Conservation (phyloP, 2,888 invertebrate genomes). For the Lydus trimaculatus region DNA sequence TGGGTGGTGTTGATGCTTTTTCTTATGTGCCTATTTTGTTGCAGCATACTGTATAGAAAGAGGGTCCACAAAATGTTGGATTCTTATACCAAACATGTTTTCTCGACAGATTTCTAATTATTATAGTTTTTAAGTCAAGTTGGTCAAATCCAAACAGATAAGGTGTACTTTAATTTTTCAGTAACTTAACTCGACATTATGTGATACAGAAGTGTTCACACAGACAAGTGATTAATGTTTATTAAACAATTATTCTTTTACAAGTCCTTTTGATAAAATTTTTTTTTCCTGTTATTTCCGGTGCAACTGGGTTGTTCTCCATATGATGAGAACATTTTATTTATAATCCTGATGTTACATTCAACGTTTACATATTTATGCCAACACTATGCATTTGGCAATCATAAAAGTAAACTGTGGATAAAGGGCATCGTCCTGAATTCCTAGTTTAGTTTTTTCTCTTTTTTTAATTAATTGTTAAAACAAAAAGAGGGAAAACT, state of each 20-base stretch:
- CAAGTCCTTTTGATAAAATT: not conserved
- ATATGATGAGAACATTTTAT: slow-evolving; percentile 23
- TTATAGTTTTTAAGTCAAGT: too few relatives aligned
- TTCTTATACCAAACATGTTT: too few relatives aligned
- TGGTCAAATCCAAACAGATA: too few relatives aligned
- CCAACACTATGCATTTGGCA: slow-evolving; percentile 13
- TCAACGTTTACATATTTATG: slow-evolving; percentile 26
- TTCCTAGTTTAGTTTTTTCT: slow-evolving; percentile 8
- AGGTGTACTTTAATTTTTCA: too few relatives aligned
- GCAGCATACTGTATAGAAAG: too few relatives aligned
- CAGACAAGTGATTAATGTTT: too few relatives aligned
- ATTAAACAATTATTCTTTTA: not conserved
- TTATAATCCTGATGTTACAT: slow-evolving; percentile 27
- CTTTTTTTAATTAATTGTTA: not conserved
- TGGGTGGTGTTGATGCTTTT: too few relatives aligned
- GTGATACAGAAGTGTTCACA: too few relatives aligned
- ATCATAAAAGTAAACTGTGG: slow-evolving; percentile 18
- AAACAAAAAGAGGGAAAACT: not conserved
- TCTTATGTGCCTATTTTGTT: too few relatives aligned
- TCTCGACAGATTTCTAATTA: too few relatives aligned
- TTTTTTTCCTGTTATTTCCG: slow-evolving; percentile 27
- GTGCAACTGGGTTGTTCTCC: slow-evolving; percentile 15
- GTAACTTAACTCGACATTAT: too few relatives aligned
- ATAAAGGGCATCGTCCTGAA: slow-evolving; percentile 23
- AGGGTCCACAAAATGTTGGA: too few relatives aligned